phyloP scores from a whole-genome alignment of 2,888 invertebrate species.

The Xylocampa areola region DNA sequence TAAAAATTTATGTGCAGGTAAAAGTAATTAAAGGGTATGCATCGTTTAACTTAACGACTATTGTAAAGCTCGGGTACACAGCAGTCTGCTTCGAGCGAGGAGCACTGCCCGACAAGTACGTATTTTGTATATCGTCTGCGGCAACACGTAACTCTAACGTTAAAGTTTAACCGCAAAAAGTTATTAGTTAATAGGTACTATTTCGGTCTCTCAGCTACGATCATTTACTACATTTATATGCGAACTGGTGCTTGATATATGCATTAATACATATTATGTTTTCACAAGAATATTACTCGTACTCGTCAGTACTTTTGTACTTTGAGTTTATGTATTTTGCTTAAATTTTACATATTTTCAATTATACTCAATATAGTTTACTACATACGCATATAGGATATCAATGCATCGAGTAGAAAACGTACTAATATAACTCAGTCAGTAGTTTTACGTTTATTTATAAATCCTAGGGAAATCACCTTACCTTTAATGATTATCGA shows the following conservation, averaged over 20 bases:
- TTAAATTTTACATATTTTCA: no score
- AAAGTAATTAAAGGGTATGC: slow-evolving; percentile 42
- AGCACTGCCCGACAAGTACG: slow-evolving; percentile 25
- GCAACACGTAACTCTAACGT: slow-evolving; percentile 18
- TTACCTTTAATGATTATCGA: slow-evolving; percentile 50
- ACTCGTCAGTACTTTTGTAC: slow-evolving; percentile 7
- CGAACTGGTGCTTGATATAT: neutral
- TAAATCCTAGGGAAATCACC: slow-evolving; percentile 9
- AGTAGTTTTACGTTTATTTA: neutral
- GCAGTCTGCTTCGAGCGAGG: slow-evolving; percentile 17
- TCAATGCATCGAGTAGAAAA: no score
- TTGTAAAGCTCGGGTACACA: slow-evolving; percentile 15
- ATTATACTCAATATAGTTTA: no score
- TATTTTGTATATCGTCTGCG: slow-evolving; percentile 33
- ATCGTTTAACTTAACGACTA: slow-evolving; percentile 45
- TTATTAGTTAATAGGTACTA: slow-evolving; percentile 28
- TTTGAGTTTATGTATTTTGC: neutral
- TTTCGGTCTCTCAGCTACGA: slow-evolving; percentile 7
- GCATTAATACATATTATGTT: slow-evolving; percentile 10
- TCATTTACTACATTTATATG: slow-evolving; percentile 4
- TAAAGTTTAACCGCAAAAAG: slow-evolving; percentile 44
- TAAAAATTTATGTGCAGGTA: slow-evolving; percentile 35
- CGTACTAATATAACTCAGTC: slow-evolving; percentile 6
- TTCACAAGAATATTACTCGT: slow-evolving; percentile 7
- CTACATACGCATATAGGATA: no score